Evolutionary conservation across 2,888 invertebrate genomes (phyloP).

Genomic region (Eilema depressum): DNA sequence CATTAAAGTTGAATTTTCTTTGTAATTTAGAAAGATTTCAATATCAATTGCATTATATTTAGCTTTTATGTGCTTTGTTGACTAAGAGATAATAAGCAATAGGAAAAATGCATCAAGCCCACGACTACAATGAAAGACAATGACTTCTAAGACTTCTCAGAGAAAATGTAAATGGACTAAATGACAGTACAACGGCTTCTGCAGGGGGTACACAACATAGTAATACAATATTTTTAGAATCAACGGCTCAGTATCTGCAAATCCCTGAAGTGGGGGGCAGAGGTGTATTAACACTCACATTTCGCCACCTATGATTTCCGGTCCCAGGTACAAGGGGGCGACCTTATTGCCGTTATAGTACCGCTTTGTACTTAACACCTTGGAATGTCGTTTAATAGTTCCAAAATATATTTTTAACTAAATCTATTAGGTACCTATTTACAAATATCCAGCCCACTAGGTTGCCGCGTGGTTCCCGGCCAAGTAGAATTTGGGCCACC

Average conservation of each 20-base stretch:
- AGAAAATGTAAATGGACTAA: not conserved
- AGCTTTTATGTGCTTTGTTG: slow-evolving; percentile 30
- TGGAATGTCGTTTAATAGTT: too few species aligned
- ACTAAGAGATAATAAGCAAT: not conserved
- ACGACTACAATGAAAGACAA: not conserved
- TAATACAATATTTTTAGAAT: not conserved
- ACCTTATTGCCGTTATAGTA: too few species aligned
- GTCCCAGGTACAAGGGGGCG: too few species aligned
- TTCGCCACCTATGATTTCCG: too few species aligned
- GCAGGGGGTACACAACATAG: not conserved
- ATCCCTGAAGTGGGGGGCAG: too few species aligned
- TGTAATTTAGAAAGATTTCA: slow-evolving; percentile 25
- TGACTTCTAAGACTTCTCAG: not conserved
- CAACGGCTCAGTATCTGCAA: not conserved
- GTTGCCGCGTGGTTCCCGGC: too few species aligned
- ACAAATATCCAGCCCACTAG: too few species aligned
- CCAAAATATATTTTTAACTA: too few species aligned
- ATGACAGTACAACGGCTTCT: not conserved
- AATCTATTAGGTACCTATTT: too few species aligned
- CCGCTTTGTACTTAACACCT: too few species aligned
- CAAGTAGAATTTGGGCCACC: too few species aligned
- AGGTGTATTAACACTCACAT: too few species aligned
- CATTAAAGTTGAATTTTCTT: not conserved
- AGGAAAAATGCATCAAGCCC: not conserved
- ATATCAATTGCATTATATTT: slow-evolving; percentile 32